Base-by-base conservation (phyloP, 2,797 vertebrate genomes). In the Telmatherina bonti region DNA sequence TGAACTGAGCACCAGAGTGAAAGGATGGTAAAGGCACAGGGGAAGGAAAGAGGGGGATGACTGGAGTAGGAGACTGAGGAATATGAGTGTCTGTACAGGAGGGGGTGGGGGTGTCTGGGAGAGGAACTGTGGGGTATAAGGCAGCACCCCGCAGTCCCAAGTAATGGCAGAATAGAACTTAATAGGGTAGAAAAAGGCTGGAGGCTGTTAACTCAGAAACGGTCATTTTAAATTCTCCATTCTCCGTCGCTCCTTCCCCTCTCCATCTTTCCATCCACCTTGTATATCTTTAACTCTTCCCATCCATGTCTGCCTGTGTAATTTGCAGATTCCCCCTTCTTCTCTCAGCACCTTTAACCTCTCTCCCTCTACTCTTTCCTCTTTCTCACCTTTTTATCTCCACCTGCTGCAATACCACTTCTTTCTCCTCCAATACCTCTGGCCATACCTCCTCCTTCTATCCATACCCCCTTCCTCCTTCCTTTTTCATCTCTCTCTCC, bases 161-260 rank as follows among this genome's bases (percentile, higher is more conserved):
- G 93, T 91, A 94, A 94, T 94, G 92, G 91, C 91, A 93, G 93
- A 93, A 93, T 91, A 92, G 92, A 91, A 90, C 91, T 94, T 95
- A 95, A 95, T 95, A 94, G 94, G 92, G 93, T 92, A 94, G 93
- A 94, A 94, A 94, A 95, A 92, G 82, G 90, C 93, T 92, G 89
- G 91, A 90, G 94, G 93, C 94, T 91, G 94, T 95, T 94, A 94
- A 94, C 91, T 93, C 92, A 89, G 82, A 94, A 94, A 94, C 90
- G 92, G 92, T 94, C 93, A 94, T 94, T 95, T 94, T 89, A 89
- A 94, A 93, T 93, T 89, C 86, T 78, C 87, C 84, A 72, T 85
- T 87, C 82, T 84, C 76, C 55, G 74, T 70, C 87, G 76, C 82
- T 72, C 78, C 72, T 85, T 78, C 80, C 69, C 56, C 70, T 81